A percentile compares a stretch with the other conserved stretches of the same genome.
Evolutionary conservation across 2,113 vertebrate species (phyloP).

Genomic region (Ictalurus furcatus): DNA sequence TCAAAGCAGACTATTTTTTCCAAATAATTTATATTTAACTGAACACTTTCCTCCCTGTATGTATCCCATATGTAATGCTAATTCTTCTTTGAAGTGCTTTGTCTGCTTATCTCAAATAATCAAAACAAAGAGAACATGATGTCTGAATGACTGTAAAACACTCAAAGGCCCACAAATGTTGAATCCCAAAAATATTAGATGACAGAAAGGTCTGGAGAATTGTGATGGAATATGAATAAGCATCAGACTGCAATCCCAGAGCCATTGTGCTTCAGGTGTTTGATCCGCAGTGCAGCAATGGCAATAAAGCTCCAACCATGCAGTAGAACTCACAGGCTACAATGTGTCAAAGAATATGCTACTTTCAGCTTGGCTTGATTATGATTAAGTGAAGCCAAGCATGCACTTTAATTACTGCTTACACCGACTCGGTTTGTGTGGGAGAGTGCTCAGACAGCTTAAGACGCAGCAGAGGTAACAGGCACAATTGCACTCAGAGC

Average conservation of each 20-base stretch:
- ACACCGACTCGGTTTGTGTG: slow-evolving; percentile 71
- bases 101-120: slow-evolving; percentile 7
- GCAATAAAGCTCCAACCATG: slow-evolving; percentile 62
- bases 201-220: slow-evolving; percentile 24
- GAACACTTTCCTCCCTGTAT: no score
- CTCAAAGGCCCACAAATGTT: slow-evolving; percentile 18
- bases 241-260: slow-evolving; percentile 64
- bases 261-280: slow-evolving; percentile 69
- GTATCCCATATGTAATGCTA: background rate
- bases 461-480: slow-evolving; percentile 64
- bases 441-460: slow-evolving; percentile 62
- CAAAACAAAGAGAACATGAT: slow-evolving; percentile 16
- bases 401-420: slow-evolving; percentile 78
- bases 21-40: background rate
- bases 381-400: slow-evolving; percentile 76
- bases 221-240: slow-evolving; percentile 67
- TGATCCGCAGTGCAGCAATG: slow-evolving; percentile 61
- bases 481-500: slow-evolving; percentile 49
- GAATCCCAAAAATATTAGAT: background rate
- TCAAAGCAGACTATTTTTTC: background rate
- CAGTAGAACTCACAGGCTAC: slow-evolving; percentile 65
- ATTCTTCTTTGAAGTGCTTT: background rate
- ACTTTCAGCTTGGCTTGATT: slow-evolving; percentile 73
- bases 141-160: background rate
- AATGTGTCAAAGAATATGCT: slow-evolving; percentile 59